Evolutionary conservation across 2,888 invertebrate species (phyloP), one percentile per base, ranked within the genome.

Genomic region (Drosophila macrospina): DNA sequence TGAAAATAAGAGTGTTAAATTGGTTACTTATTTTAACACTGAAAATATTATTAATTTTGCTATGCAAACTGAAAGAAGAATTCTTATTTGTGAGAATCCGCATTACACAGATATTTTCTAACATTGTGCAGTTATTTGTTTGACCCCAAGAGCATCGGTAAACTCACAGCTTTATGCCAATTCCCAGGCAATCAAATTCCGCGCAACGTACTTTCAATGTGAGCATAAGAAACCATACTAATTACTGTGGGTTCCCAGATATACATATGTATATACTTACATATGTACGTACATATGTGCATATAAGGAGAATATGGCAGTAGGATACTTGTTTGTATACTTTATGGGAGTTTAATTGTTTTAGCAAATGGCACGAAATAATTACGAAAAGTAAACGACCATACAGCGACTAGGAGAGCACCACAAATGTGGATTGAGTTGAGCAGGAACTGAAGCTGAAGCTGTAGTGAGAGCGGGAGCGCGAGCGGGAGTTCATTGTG

Each of bases 291-390:
- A 47, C 5, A 2, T 8, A 16, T 36, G 4, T 37, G 13, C 7
- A 2, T 3, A 50, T 20, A 37, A 28, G 41, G 5, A 47, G 32
- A 42, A 55, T 41, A 55, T 54, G 52, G 51, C 50, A 67, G 57
- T 48, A 52, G 30, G 48, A 63, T 70, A 67, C 51, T 74, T 78
- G 64, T 78, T 65, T 71, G 75, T 74, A 69, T 65, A 79, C 52
- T 80, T 80, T 72, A 84, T 84, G 61, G 36, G 61, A 67, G 72
- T 74, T 71, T 77, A 80, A 77, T 81, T 84, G 80, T 72, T 80
- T 74, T 64, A 52, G 67, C 63, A 77, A 80, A 76, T 69, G 60
- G 60, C 55, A 50, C 41, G 60, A 71, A 71, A 79, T 82, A 79
- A 82, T 78, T 74, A 61, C 56, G 16, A 44, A 54, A 57, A 69